A percentile compares a stretch with the other conserved stretches of the same genome.
Conservation (phyloP, 2,888 invertebrate genomes). For the Maniola hyperantus region DNA sequence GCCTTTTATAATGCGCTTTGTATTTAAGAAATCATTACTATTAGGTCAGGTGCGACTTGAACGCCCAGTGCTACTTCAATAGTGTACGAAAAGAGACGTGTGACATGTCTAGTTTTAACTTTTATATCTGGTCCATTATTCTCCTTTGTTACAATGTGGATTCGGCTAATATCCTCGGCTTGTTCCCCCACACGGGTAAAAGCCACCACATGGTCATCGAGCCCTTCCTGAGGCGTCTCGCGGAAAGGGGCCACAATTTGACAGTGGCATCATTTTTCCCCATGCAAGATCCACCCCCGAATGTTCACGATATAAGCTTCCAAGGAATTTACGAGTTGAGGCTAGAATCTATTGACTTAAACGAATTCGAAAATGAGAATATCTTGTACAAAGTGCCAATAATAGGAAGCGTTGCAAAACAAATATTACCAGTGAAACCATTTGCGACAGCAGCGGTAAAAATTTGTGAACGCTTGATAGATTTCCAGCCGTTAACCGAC, state of each 20-base stretch:
- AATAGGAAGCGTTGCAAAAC: constrained; percentile 52
- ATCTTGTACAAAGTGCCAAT: constrained; percentile 51
- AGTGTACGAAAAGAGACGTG: constrained; percentile 33
- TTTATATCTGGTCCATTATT: constrained; percentile 46
- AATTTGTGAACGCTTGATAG: constrained; percentile 66
- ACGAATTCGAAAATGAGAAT: constrained; percentile 52
- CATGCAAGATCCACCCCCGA: constrained; percentile 66
- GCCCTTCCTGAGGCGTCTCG: constrained; percentile 78
- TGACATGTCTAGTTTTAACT: constrained; percentile 55
- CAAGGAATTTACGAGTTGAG: constrained; percentile 64
- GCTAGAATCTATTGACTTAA: constrained; percentile 61
- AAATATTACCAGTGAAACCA: constrained; percentile 55
- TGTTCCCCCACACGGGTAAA: constrained; percentile 83
- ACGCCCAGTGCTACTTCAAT: constrained; percentile 36
- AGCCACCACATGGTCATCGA: constrained; percentile 85
- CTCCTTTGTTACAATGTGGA: constrained; percentile 51
- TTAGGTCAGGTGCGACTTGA: not conserved
- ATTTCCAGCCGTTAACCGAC: constrained; percentile 62
- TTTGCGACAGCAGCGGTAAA: constrained; percentile 59
- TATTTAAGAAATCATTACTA: not conserved
- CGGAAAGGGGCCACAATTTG: constrained; percentile 82
- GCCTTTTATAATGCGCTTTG: constrained; percentile 4
- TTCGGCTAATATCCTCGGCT: constrained; percentile 78
- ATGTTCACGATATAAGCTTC: constrained; percentile 71
- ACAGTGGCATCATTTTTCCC: constrained; percentile 85